phyloP scores from a whole-genome alignment of 1,140 invertebrate genomes.

The Bombus soroeensis region DNA sequence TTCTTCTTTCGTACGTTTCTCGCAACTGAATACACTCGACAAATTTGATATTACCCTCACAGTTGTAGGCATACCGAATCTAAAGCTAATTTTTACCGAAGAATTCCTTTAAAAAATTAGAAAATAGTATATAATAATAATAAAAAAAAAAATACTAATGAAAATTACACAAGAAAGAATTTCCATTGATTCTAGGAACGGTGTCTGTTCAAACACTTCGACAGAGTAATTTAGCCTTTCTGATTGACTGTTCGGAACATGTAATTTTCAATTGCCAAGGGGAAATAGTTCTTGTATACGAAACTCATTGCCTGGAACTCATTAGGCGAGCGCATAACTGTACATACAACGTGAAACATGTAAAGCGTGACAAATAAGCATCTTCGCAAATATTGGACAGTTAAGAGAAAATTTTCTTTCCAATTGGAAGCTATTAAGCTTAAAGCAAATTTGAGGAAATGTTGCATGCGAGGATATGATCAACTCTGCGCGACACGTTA shows the following conservation, averaged over 20 bases:
- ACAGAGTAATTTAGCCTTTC: not conserved
- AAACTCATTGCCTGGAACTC: constrained; percentile 2
- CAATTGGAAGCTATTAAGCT: not conserved
- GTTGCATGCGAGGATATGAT: not conserved
- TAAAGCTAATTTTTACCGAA: too few species aligned
- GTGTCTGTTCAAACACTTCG: not conserved
- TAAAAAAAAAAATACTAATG: not conserved
- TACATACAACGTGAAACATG: not conserved
- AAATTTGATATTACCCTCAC: too few species aligned
- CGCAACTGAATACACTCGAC: not conserved
- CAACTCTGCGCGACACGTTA: not conserved
- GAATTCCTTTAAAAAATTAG: not conserved
- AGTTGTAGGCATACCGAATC: too few species aligned
- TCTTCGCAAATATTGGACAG: not conserved
- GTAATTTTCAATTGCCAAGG: not conserved
- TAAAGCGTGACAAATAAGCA: constrained; percentile 4
- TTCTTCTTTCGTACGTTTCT: not conserved
- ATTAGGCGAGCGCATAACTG: not conserved
- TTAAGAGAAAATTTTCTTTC: not conserved
- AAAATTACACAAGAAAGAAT: not conserved
- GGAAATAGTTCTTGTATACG: not conserved
- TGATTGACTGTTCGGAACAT: not conserved
- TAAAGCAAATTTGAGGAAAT: not conserved
- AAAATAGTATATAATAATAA: not conserved
- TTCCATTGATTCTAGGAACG: not conserved